These are phyloP conservation scores for Megamerina dolium DNA, from an alignment of 2,888 invertebrate genomes.

Conservation along the genomic window DNA sequence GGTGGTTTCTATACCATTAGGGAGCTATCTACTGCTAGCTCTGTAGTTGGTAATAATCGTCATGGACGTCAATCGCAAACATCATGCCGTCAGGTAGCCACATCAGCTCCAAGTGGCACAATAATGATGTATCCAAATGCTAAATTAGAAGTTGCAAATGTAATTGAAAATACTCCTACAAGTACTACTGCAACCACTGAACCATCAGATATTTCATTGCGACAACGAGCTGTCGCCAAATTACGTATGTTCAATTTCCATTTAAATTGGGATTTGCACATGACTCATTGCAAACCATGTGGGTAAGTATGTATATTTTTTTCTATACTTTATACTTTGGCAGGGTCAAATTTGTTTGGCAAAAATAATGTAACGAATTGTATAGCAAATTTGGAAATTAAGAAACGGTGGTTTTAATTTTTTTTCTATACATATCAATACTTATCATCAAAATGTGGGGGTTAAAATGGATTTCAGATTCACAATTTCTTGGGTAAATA, in stretches of 20 bases:
- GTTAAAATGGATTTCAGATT: no score
- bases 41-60: constrained; percentile 18
- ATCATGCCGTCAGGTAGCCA: constrained; percentile 36
- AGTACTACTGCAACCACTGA: constrained; percentile 13
- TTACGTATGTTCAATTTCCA: constrained; percentile 50
- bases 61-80: constrained; percentile 18
- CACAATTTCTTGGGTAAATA: no score
- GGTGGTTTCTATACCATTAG: constrained; percentile 43
- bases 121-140: constrained; percentile 44
- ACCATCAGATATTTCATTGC: constrained; percentile 39
- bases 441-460: constrained; percentile 25
- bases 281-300: constrained; percentile 50
- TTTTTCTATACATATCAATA: constrained; percentile 22
- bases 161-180: constrained; percentile 11
- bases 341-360: no score
- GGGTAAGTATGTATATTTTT: constrained; percentile 42
- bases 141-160: constrained; percentile 21
- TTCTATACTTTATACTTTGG: background rate
- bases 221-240: constrained; percentile 50
- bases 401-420: constrained; percentile 14
- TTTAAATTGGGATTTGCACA: constrained; percentile 50
- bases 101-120: constrained; percentile 44
- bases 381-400: no score
- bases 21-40: constrained; percentile 24
- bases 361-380: no score